These are phyloP conservation scores for Vollenhovia emeryi DNA, from an alignment of 1,140 invertebrate species.

Conservation along the genomic window DNA sequence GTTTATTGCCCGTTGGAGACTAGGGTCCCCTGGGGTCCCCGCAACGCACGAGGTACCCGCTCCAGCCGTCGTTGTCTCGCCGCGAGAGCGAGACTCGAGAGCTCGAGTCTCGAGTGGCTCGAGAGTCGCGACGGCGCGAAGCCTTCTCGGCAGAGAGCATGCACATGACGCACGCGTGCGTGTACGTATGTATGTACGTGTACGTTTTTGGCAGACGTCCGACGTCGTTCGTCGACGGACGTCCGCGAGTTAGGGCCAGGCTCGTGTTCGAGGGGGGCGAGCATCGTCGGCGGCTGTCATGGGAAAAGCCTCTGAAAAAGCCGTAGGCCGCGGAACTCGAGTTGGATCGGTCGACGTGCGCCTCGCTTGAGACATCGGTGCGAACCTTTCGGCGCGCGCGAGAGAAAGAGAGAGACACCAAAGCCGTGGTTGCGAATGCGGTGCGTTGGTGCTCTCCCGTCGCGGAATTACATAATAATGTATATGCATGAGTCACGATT, in stretches of 20 bases:
- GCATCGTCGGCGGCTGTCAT: background rate
- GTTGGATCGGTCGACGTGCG: background rate
- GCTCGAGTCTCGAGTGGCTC: too few species aligned
- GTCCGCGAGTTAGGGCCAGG: background rate
- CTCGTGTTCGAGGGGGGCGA: background rate
- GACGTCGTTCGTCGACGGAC: conserved; percentile 23
- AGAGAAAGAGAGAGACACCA: too few species aligned
- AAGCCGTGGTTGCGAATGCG: background rate
- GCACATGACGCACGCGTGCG: background rate
- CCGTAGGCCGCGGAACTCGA: background rate
- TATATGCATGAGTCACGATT: conserved; percentile 77
- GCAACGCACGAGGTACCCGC: too few species aligned
- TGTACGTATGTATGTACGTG: background rate
- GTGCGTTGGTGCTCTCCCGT: conserved; percentile 53
- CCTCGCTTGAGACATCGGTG: background rate
- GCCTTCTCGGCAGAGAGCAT: background rate
- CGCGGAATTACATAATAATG: conserved; percentile 79
- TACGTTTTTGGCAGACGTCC: conserved; percentile 1
- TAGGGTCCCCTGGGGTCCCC: background rate
- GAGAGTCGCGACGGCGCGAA: too few species aligned
- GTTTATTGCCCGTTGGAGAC: too few species aligned
- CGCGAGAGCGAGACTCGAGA: too few species aligned
- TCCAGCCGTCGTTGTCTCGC: too few species aligned
- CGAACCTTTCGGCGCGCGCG: too few species aligned
- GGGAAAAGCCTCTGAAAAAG: background rate